Evolutionary conservation across 2,797 vertebrate species (phyloP).

Genomic region (Hyperoplus immaculatus): DNA sequence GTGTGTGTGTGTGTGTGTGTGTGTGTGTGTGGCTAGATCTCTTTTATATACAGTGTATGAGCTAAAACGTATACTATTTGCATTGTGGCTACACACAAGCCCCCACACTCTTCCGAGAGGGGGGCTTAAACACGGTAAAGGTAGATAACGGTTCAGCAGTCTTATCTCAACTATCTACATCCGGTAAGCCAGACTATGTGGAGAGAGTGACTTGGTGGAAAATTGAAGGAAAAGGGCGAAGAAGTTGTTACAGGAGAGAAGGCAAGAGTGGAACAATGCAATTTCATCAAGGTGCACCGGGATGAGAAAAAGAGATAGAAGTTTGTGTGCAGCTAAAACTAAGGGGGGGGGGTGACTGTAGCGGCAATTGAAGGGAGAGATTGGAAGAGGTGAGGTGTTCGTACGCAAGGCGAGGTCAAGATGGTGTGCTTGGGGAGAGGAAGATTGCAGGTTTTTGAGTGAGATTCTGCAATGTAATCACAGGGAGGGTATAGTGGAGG

Average conservation of each 20-base stretch:
- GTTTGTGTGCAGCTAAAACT: constrained; percentile 37
- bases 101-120: too few species aligned
- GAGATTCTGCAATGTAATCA: constrained; percentile 66
- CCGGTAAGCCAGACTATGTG: too few species aligned
- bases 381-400: constrained; percentile 33
- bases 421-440: constrained; percentile 19
- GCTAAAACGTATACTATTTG: too few species aligned
- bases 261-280: constrained; percentile 46
- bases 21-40: too few species aligned
- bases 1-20: too few species aligned
- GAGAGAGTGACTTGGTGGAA: constrained; percentile 43
- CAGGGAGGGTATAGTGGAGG: constrained; percentile 16
- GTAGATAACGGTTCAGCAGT: neutral
- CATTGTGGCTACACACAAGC: too few species aligned
- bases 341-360: neutral
- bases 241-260: constrained; percentile 25
- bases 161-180: too few species aligned
- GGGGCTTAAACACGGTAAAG: neutral
- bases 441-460: constrained; percentile 50
- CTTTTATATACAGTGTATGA: too few species aligned
- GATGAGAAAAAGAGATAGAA: constrained; percentile 41
- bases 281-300: constrained; percentile 58
- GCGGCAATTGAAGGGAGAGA: constrained; percentile 24
- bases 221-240: constrained; percentile 38
- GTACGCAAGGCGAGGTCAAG: constrained; percentile 8